These are phyloP conservation scores for Dynastes tityus DNA, from an alignment of 2,888 invertebrate genomes.

Conservation along the genomic window DNA sequence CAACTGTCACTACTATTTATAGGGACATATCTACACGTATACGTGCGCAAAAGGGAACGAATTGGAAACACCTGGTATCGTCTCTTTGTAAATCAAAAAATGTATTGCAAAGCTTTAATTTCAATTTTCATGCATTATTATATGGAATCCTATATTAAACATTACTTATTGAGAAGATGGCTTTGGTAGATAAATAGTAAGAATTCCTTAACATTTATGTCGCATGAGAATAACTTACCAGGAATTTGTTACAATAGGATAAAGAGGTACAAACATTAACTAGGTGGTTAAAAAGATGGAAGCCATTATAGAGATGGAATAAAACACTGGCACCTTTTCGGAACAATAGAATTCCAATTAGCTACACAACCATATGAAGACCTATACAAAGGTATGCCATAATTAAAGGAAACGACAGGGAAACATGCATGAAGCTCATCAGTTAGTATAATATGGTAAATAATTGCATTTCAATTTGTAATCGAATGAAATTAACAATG, in stretches of 20 bases:
- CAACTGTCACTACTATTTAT: constrained; percentile 59
- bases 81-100: constrained; percentile 10
- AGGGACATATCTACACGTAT: constrained; percentile 29
- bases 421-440: constrained; percentile 17
- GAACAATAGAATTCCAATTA: constrained; percentile 24
- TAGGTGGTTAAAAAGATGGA: constrained; percentile 3
- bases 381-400: not conserved
- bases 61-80: constrained; percentile 31
- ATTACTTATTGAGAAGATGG: no score
- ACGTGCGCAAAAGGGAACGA: not conserved
- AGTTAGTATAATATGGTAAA: constrained; percentile 38
- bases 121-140: not conserved
- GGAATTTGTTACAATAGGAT: constrained; percentile 3
- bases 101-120: constrained; percentile 15
- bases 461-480: constrained; percentile 42
- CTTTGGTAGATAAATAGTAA: no score
- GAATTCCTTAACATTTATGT: not conserved
- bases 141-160: no score
- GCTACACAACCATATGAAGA: not conserved
- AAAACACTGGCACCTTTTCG: constrained; percentile 23
- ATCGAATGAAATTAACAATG: constrained; percentile 41
- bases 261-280: not conserved
- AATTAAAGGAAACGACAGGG: constrained; percentile 32
- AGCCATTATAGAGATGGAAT: not conserved
- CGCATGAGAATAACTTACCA: constrained; percentile 1